Evolutionary conservation across 2,888 invertebrate genomes (phyloP).

Genomic region (Cecidostiba fungosa): DNA sequence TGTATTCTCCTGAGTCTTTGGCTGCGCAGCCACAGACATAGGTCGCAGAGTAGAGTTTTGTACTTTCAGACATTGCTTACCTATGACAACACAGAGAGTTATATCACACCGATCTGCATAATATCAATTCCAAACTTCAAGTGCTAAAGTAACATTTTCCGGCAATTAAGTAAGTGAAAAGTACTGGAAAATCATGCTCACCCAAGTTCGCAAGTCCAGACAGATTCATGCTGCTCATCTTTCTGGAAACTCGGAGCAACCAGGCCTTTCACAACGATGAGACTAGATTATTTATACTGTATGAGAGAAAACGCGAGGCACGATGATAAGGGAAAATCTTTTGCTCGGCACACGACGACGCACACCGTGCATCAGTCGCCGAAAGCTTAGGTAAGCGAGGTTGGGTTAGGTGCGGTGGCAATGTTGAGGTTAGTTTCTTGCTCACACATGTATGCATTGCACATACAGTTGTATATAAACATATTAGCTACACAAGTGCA

Average conservation of each 20-base stretch:
- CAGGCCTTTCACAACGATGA: background rate
- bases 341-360: background rate
- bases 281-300: background rate
- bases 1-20: constrained; percentile 66
- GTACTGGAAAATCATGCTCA: constrained; percentile 64
- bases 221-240: constrained; percentile 60
- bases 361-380: background rate
- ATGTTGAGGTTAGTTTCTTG: background rate
- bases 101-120: background rate
- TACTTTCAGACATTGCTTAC: constrained; percentile 66
- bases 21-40: constrained; percentile 66
- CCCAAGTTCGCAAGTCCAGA: constrained; percentile 66
- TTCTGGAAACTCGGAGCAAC: background rate
- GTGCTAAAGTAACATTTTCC: background rate
- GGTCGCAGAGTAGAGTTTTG: constrained; percentile 62
- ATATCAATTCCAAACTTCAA: background rate
- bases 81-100: constrained; percentile 59
- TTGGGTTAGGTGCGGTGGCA: background rate
- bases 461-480: background rate
- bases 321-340: constrained; percentile 34
- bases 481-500: background rate
- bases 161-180: constrained; percentile 4
- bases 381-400: background rate
- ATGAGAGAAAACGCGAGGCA: constrained; percentile 15
- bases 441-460: background rate